Base-by-base conservation (phyloP, 1,140 invertebrate genomes). In the Phocides pigmalion region DNA sequence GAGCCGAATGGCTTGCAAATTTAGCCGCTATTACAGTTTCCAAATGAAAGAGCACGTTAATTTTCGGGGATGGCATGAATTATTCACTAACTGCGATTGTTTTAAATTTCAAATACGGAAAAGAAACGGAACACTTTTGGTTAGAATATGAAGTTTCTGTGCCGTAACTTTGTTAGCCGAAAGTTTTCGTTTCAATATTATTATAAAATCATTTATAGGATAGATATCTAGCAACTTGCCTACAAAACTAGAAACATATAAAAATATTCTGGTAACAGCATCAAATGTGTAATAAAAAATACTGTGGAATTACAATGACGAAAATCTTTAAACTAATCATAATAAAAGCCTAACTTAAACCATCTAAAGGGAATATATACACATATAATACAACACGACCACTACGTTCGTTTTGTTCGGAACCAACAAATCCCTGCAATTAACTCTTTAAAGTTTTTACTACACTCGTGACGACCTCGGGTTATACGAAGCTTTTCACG, bases 81-180 rank as follows among this genome's bases (percentile, higher is more conserved):
- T 64, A 79, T 79, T 75, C 73, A 75, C 42, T 46, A 69, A 54
- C 64, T 25, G 39, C 17, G 62, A 70, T 73, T 68, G 68, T 75
- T 75, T 78, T 62, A 78, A 75, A 75, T 69, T 65, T 69, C 64
- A 68, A 75, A 69, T 70, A 56, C 41, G 47, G 14, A 67, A 70
- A 66, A 42, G 50, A 42, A 56, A 56, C 20, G 37, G 37, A 56
- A 41, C 19, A 11, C 42, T 56, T 56, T 42, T 20, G 22, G 42
- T 42, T 20, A 19, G n/a, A 56, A 15, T 56, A 19, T 35, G 17
- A 41, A 56, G 19, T 6, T 11, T 42, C 17, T 41, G 19, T 15
- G 35, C 12, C 20, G n/a, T 28, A 54, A 37, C 39, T 53, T 53
- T 39, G 17, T 53, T 17, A 22, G 37, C 32, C 11, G n/a, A 28